Conservation (phyloP, 2,113 vertebrate genomes). For the Brachypodius melanocephalos region DNA sequence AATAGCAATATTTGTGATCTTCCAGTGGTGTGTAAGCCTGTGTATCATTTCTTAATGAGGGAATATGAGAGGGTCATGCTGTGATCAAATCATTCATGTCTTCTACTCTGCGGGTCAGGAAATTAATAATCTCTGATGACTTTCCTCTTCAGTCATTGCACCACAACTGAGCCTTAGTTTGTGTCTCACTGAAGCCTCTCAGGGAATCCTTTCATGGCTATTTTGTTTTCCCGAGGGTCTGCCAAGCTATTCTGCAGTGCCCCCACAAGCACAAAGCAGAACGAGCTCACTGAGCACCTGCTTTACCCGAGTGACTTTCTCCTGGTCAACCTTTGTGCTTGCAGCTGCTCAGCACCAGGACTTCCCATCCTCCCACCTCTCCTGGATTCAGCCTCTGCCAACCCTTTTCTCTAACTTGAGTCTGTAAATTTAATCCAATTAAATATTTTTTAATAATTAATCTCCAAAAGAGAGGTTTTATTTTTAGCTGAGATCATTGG, state of each 20-base stretch:
- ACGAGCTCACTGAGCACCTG: background rate
- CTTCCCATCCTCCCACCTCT: background rate
- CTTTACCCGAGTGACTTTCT: background rate
- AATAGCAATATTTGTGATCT: background rate
- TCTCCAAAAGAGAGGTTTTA: background rate
- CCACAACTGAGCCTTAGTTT: background rate
- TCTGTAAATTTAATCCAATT: background rate
- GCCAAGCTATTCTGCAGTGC: background rate
- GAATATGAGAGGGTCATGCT: background rate
- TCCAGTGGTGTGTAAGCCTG: background rate
- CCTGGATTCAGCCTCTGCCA: background rate
- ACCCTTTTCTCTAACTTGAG: background rate
- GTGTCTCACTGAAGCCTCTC: background rate
- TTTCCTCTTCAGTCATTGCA: background rate
- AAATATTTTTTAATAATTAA: background rate
- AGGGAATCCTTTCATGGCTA: background rate
- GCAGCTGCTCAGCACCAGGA: background rate
- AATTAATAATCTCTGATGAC: background rate
- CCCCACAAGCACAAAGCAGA: background rate
- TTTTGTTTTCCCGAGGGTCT: background rate
- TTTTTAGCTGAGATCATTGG: background rate
- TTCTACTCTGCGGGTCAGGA: background rate
- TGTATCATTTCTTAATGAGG: conserved; percentile 18
- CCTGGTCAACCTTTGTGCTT: background rate
- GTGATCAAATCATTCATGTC: conserved; percentile 17